phyloP scores from a whole-genome alignment of 2,113 vertebrate genomes.

The Arvicanthis niloticus region DNA sequence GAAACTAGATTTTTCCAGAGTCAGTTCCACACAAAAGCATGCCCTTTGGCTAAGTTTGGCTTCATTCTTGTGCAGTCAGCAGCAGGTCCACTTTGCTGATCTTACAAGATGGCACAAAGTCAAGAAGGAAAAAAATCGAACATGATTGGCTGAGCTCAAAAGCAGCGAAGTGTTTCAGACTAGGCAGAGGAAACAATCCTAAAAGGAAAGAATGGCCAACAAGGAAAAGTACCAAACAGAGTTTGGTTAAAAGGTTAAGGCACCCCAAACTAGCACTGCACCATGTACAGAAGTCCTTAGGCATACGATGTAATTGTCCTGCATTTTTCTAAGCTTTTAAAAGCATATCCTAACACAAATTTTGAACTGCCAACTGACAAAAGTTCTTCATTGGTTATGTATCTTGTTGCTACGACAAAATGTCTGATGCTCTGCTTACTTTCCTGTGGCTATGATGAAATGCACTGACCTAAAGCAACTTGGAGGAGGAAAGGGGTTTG shows the following conservation, averaged over 20 bases:
- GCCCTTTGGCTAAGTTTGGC: not conserved
- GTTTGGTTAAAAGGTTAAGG: not conserved
- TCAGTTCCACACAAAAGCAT: not conserved
- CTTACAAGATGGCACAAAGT: not conserved
- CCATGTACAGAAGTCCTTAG: not conserved
- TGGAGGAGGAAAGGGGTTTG: not conserved
- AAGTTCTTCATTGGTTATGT: not conserved
- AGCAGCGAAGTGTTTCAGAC: not conserved
- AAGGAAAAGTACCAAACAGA: not conserved
- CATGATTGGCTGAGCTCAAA: not conserved
- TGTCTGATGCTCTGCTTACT: not conserved
- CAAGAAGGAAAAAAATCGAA: not conserved
- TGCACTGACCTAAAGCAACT: not conserved
- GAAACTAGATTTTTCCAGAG: not conserved
- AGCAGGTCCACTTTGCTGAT: not conserved
- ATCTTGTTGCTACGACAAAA: not conserved
- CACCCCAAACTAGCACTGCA: not conserved
- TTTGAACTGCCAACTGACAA: not conserved
- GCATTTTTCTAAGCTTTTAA: slow-evolving; percentile 41
- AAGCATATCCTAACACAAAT: not conserved
- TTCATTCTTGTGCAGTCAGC: not conserved
- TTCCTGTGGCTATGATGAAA: not conserved
- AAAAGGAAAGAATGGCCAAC: not conserved
- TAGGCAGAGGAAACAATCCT: not conserved
- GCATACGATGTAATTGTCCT: slow-evolving; percentile 22